phyloP scores from a whole-genome alignment of 2,113 vertebrate species.

The Mixornis gularis region DNA sequence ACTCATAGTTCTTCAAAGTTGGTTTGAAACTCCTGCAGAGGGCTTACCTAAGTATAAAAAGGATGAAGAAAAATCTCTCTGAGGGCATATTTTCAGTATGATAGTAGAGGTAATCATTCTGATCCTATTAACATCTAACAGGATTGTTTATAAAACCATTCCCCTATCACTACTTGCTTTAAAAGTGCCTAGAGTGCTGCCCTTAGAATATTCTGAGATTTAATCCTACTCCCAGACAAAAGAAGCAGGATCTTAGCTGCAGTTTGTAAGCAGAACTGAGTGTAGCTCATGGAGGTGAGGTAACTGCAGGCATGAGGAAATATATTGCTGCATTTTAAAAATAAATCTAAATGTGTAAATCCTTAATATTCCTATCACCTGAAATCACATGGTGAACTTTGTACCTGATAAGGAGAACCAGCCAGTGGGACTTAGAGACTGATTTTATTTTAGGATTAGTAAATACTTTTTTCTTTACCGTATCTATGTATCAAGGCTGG shows the following conservation, averaged over 20 bases:
- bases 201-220: background rate
- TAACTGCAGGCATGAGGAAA: background rate
- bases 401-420: background rate
- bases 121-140: slow-evolving; percentile 43
- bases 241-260: background rate
- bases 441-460: background rate
- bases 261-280: background rate
- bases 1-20: background rate
- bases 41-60: background rate
- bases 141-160: slow-evolving; percentile 10
- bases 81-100: background rate
- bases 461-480: background rate
- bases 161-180: background rate
- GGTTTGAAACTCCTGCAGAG: background rate
- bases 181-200: background rate
- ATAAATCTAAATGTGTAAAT: background rate
- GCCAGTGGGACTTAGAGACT: background rate
- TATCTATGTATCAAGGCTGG: background rate
- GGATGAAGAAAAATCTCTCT: background rate
- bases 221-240: slow-evolving; percentile 8
- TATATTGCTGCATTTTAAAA: background rate
- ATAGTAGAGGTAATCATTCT: background rate
- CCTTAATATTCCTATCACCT: background rate
- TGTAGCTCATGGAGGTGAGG: background rate
- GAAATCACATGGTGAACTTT: background rate